Conservation (phyloP, 2,797 vertebrate genomes). For the Tympanoctomys barrerae region DNA sequence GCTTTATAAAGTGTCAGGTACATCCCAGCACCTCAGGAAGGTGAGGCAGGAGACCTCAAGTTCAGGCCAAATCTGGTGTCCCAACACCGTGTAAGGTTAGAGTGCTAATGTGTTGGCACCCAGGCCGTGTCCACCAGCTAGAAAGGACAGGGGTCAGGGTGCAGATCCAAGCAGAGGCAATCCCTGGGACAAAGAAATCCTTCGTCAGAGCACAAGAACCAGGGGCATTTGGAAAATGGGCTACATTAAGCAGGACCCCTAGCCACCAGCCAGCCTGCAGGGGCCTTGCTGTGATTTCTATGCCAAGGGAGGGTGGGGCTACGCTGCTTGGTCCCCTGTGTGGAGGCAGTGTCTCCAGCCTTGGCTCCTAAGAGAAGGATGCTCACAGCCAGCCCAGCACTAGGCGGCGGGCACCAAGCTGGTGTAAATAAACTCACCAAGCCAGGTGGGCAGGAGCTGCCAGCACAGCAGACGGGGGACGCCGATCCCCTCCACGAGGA, state of each 20-base stretch:
- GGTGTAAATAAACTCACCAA: background rate
- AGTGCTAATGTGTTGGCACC: background rate
- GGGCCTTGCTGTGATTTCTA: background rate
- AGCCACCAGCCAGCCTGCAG: background rate
- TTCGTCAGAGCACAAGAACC: background rate
- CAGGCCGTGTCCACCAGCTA: slow-evolving; percentile 38
- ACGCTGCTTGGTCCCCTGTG: background rate
- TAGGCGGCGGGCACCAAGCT: background rate
- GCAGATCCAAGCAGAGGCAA: background rate
- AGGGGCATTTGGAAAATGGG: background rate
- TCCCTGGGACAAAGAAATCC: background rate
- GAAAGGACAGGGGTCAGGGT: background rate
- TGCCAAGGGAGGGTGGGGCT: background rate
- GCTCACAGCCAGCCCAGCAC: fast-evolving
- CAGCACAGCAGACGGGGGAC: background rate
- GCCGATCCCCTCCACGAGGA: background rate
- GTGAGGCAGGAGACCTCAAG: background rate
- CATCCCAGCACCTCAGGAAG: background rate
- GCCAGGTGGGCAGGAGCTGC: background rate
- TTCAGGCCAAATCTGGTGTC: background rate
- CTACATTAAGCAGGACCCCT: background rate
- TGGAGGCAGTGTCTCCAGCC: background rate
- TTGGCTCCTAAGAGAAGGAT: background rate
- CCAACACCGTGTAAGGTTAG: slow-evolving; percentile 38
- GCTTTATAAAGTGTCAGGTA: background rate